Evolutionary conservation across 2,888 invertebrate genomes (phyloP), one percentile per base, ranked within the genome.

Genomic region (Cyclophora punctaria): DNA sequence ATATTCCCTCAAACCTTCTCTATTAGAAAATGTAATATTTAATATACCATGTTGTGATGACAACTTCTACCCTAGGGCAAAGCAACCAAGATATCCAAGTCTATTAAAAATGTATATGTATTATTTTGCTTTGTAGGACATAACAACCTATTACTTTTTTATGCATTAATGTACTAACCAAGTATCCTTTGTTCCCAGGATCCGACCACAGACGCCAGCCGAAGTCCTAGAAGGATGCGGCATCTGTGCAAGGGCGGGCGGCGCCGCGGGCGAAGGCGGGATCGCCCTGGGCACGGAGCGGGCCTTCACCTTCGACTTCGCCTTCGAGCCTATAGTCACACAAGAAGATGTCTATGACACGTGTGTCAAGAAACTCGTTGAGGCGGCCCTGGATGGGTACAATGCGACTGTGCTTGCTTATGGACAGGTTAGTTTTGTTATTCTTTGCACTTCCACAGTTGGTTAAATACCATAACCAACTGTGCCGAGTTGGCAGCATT

Each of bases 401-500:
- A 99, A 99, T 89, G 99, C 98, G 7, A 99, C 99, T 6, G 96
- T 99, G 44, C 91, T 99, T 67, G 99, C 99, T 0, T 98, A 98
- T 85, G 98, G 98, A 61, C 98, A 98, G 92, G 94, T 94, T 64
- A 76, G 89, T 77, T 20, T 20, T 20, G 2, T 20, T 20, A 20
- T 20, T 20, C 20, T 20, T 20, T 20, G 20, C 20, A 20, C 2
- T 20, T 20, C 20, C 20, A 20, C 20, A 20, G 20, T 20, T 20
- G 20, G 20, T 20, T 20, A 20, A 1, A 20, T 20, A 20, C 20
- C 20, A 20, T 20, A 20, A 20, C 20, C 20, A 20, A 20, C 20
- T 20, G 20, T 20, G 20, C 20, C 20, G 20, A 20, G 20, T 20
- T 20, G 20, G 20, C 20, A 20, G 20, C 20, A 20, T 20, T 20